Base-by-base conservation (phyloP, 2,797 vertebrate species). In the Pempheris klunzingeri region DNA sequence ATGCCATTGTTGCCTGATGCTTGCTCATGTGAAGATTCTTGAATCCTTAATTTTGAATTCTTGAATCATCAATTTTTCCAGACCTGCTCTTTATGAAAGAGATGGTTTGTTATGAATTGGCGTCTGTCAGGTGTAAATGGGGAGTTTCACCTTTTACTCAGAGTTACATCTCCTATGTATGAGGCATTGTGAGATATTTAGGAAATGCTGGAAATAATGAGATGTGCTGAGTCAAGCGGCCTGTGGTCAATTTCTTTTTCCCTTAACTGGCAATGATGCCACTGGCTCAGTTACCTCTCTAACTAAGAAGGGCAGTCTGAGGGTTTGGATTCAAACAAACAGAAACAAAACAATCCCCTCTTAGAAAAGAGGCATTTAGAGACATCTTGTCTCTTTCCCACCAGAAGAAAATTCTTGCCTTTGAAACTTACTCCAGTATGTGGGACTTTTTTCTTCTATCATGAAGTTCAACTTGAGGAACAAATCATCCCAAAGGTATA, bases 151-250 rank as follows among this genome's bases (percentile, higher is more conserved):
- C 61, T 74, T 76, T 75, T 20, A 39, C 60, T 77, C 17, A 14
- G 5, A 55, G 58, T 44, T 76, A 59, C 50, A 54, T 28, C 3
- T 17, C 81, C 65, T 67, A 12, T 74, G 72, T 39, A 44, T 49
- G 58, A 55, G 60, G 68, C 36, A 54, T 47, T 52, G 46, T 54
- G 76, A 78, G 69, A 79, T 68, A 66, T 77, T 74, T 50, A 77
- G 82, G 74, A 87, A 85, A 86, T 77, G 61, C 76, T 87, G 75
- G 75, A 85, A 88, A 87, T 77, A 59, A 55, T 76, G 66, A 87
- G 74, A 78, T 69, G 70, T 90, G 89, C 87, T 92, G 90, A 93
- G 69, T 94, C 88, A 87, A 73, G 53, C 74, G 62, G 67, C 41
- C 69, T 86, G 87, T 80, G 80, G 87, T 91, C 87, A 74, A 74